Conservation (phyloP, 2,888 invertebrate species). For the Phengaris alcon region DNA sequence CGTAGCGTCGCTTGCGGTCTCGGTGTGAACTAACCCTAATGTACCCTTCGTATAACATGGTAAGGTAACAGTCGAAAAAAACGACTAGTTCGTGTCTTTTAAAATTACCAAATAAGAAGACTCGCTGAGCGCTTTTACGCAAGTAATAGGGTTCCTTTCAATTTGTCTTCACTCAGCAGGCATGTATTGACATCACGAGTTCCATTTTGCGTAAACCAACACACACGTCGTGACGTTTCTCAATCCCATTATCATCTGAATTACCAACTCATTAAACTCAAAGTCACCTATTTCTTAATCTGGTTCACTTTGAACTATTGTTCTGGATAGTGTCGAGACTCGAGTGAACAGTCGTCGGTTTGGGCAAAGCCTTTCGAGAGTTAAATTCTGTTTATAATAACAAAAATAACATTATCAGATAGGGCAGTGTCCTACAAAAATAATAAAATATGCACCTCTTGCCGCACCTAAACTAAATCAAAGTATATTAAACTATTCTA, state of each 20-base stretch:
- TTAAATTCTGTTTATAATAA: too few relatives aligned
- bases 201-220: slow-evolving; percentile 36
- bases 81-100: not conserved
- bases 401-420: too few relatives aligned
- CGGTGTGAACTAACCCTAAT: too few relatives aligned
- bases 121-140: slow-evolving; percentile 7
- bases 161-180: slow-evolving; percentile 29
- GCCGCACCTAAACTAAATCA: too few relatives aligned
- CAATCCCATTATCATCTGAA: slow-evolving; percentile 29
- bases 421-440: too few relatives aligned
- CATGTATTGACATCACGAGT: slow-evolving; percentile 37
- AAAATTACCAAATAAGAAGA: not conserved
- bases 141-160: slow-evolving; percentile 32
- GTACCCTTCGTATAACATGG: too few relatives aligned
- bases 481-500: too few relatives aligned
- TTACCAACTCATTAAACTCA: slow-evolving; percentile 26
- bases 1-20: too few relatives aligned
- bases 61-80: not conserved
- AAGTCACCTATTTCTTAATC: slow-evolving; percentile 27
- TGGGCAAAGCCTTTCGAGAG: too few relatives aligned
- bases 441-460: too few relatives aligned
- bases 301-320: slow-evolving; percentile 7
- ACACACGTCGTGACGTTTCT: slow-evolving; percentile 38
- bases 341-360: not conserved
- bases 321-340: not conserved